Percentiles rank a stretch among this genome's conserved stretches.
Evolutionary conservation across 2,888 invertebrate genomes (phyloP).

Genomic region (Chorisops tibialis): DNA sequence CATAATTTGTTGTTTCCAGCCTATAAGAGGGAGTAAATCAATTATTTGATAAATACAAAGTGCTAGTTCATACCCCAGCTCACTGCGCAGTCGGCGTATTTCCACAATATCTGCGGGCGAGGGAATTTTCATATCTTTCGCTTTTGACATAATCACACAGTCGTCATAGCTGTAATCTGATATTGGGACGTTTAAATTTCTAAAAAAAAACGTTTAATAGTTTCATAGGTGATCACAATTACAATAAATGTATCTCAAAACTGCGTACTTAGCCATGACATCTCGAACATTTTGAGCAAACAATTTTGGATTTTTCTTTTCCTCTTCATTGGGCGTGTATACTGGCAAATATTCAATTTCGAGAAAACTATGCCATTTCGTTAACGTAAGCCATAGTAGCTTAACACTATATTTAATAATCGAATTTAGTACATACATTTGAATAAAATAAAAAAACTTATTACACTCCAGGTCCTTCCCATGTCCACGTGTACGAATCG

Average conservation of each 20-base stretch:
- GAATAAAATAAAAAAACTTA: conserved; percentile 6
- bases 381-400: conserved; percentile 82
- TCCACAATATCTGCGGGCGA: conserved; percentile 71
- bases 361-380: conserved; percentile 81
- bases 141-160: conserved; percentile 77
- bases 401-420: conserved; percentile 59
- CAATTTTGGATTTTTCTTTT: conserved; percentile 80
- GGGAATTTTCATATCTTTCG: conserved; percentile 79
- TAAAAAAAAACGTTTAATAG: conserved; percentile 51
- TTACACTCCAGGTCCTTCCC: conserved; percentile 94
- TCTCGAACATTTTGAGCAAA: conserved; percentile 86
- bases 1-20: conserved; percentile 56
- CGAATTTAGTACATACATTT: neutral
- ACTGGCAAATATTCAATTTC: conserved; percentile 93
- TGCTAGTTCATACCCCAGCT: conserved; percentile 62
- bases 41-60: conserved; percentile 8
- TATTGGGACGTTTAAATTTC: conserved; percentile 79
- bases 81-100: conserved; percentile 71
- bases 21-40: conserved; percentile 46
- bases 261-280: conserved; percentile 83
- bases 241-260: neutral
- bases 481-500: conserved; percentile 90
- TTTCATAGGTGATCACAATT: neutral
- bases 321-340: conserved; percentile 81
- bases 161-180: conserved; percentile 92